Percentiles rank a stretch among this genome's conserved stretches.
Conservation (phyloP, 2,888 invertebrate genomes). For the Leucophenga montana region DNA sequence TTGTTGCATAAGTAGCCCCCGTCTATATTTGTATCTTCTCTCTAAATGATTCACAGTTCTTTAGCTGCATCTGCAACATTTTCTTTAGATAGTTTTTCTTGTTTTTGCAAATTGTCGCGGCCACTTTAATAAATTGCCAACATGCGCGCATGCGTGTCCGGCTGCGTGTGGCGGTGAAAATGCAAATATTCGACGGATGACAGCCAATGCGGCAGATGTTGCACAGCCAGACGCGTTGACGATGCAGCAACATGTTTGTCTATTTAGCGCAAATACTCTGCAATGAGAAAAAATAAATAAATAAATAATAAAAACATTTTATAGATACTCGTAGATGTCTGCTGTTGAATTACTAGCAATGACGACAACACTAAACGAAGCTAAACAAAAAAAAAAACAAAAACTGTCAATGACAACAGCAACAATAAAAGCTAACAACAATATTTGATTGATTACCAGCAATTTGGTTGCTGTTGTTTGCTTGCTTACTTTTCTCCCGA, state of each 20-base stretch:
- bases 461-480: constrained; percentile 40
- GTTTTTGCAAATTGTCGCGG: constrained; percentile 10
- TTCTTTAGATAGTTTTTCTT: neutral
- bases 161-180: constrained; percentile 14
- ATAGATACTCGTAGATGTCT: constrained; percentile 4
- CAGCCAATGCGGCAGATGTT: neutral
- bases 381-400: neutral
- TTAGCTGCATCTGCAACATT: neutral
- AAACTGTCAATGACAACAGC: constrained; percentile 14
- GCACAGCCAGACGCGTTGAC: neutral
- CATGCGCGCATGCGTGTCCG: constrained; percentile 24
- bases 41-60: neutral
- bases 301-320: neutral
- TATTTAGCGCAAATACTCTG: constrained; percentile 2
- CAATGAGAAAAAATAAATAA: neutral
- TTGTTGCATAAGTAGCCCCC: neutral
- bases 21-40: no score
- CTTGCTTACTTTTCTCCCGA: neutral
- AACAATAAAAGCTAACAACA: constrained; percentile 43
- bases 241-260: constrained; percentile 9
- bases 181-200: neutral
- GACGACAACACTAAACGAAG: neutral
- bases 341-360: constrained; percentile 16
- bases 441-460: constrained; percentile 65
- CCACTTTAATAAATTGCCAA: constrained; percentile 27